Conservation (phyloP, 2,888 invertebrate species). For the Diplazon laetatorius region DNA sequence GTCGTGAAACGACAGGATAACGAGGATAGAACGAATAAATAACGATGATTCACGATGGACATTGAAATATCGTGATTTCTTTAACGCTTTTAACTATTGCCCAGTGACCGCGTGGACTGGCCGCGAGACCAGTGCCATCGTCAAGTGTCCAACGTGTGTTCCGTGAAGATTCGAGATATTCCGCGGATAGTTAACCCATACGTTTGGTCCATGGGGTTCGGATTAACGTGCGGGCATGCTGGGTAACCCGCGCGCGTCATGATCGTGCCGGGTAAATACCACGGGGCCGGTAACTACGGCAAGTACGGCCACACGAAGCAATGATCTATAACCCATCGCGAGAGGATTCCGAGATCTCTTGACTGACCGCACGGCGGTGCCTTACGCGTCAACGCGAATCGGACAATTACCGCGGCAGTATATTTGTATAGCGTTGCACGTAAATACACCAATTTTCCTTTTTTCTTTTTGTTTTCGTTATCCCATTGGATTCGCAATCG, state of each 20-base stretch:
- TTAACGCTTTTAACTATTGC: slow-evolving; percentile 28
- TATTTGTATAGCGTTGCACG: slow-evolving; percentile 27
- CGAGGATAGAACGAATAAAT: slow-evolving; percentile 55
- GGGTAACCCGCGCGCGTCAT: neutral
- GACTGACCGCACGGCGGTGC: slow-evolving; percentile 57
- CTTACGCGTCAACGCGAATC: slow-evolving; percentile 58
- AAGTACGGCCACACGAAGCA: slow-evolving; percentile 36
- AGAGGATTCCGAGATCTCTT: slow-evolving; percentile 54
- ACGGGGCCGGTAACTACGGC: slow-evolving; percentile 9
- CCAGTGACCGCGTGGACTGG: neutral
- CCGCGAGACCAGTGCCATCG: neutral
- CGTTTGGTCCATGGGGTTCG: slow-evolving; percentile 23
- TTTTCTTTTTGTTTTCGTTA: neutral
- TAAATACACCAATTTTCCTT: slow-evolving; percentile 41
- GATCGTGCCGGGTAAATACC: slow-evolving; percentile 8
- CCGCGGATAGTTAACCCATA: slow-evolving; percentile 38
- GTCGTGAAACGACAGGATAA: slow-evolving; percentile 49
- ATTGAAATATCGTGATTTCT: slow-evolving; percentile 64
- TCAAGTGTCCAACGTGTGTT: slow-evolving; percentile 22
- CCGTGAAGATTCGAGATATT: slow-evolving; percentile 59
- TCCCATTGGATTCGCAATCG: neutral
- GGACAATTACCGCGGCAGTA: slow-evolving; percentile 57
- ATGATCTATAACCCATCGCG: slow-evolving; percentile 57
- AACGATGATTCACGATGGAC: slow-evolving; percentile 62
- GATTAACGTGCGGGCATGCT: slow-evolving; percentile 18